Evolutionary conservation across 2,113 vertebrate species (phyloP), one percentile per base, ranked within the genome.

Genomic region (Oryzias celebensis): DNA sequence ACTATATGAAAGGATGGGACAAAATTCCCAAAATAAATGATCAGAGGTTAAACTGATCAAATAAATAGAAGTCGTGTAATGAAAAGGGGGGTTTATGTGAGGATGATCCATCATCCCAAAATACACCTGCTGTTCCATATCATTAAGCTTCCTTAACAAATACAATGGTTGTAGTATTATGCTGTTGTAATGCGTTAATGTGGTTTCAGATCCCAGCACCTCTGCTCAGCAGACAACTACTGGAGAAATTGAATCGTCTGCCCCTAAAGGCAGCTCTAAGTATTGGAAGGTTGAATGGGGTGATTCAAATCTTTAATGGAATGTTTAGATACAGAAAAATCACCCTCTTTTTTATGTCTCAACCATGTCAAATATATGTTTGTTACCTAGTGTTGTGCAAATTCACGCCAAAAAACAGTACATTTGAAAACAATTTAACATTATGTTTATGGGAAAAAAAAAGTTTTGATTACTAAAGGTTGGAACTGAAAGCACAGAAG

Each of bases 141-240:
- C 67, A 49, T 49, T 44, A 23, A 59, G 79, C 20, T 57, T 51
- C 46, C 13, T 49, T 44, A 26, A 26, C 60, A 75, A 75, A 79
- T 44, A 67, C 17, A 63, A 28, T 57, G n/a, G 49, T 64, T 69
- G 56, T 66, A 54, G 64, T 31, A 52, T 43, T 68, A 52, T 52
- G 44, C 50, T 58, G 55, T 36, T 28, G 44, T 51, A 52, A 50
- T 52, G 48, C 24, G 43, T 65, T 51, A 68, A 81, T 45, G 64
- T 47, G 51, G 52, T 64, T 45, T 50, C 58, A 41, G 58, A 65
- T 70, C 23, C 55, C 65, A 68, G 58, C 43, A 18, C 77, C 69
- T 64, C 54, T 68, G 67, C 68, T 77, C 58, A 58, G 65, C 75
- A 75, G 75, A 84, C 79, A 81, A 75, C 68, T 71, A 76, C 80